Base-by-base conservation (phyloP, 1,140 invertebrate genomes). In the Aleiodes sp. region DNA sequence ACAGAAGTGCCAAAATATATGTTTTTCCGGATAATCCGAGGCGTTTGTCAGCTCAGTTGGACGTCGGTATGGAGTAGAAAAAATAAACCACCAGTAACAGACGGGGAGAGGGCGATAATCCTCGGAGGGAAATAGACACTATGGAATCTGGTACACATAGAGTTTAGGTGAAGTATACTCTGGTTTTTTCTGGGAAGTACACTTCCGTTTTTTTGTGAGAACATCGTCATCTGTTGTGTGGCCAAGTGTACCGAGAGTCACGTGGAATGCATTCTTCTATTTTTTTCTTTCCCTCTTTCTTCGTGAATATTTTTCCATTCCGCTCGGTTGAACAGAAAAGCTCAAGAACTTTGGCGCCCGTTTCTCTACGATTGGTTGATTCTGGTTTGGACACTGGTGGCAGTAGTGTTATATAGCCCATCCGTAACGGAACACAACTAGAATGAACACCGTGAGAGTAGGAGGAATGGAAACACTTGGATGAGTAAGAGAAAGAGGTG, bases 371-470 rank as follows among this genome's bases (percentile, higher is more conserved):
- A 76, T 78, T 76, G 74, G 75, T 71, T 73, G 63, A 62, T 21
- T 52, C 56, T 64, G 70, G 68, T 76, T 74, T 71, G n/a, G n/a
- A n/a, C 73, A 72, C 67, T 60, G 31, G n/a, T 16, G 68, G 70
- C 67, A 69, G 76, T 70, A 78, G 76, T 70, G 78, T 78, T 78
- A 76, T n/a, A n/a, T 76, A 78, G 75, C 68, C 35, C 16, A 52
- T 52, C 46, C 26, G n/a, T 52, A 16, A 52, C 21, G 4, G 46
- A 16, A 52, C 26, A 52, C 46, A 7, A 24, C 19, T 12, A 21
- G 46, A 35, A n/a, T n/a, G n/a, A 6, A 35, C 31, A 35, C 31
- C 10, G 31, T 35, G 31, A 35, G 46, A 52, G 46, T 52, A 52
- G 46, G 46, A 52, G 46, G 46, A 52, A 52, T 21, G n/a, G n/a